phyloP scores from a whole-genome alignment of 2,888 invertebrate genomes.

The Spicauda simplicius region DNA sequence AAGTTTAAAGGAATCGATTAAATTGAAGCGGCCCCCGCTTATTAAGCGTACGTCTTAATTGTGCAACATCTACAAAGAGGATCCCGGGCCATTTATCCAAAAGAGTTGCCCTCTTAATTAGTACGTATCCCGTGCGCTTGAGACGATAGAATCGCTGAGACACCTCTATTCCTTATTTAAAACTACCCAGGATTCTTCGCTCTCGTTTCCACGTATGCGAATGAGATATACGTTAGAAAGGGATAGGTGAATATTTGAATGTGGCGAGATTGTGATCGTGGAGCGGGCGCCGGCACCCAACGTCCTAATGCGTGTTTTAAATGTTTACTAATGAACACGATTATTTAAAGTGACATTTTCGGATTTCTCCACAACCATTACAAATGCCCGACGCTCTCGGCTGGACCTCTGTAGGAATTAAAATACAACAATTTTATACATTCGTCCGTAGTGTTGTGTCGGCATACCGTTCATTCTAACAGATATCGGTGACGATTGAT shows the following conservation, averaged over 20 bases:
- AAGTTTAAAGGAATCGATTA: slow-evolving; percentile 64
- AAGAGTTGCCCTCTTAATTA: slow-evolving; percentile 72
- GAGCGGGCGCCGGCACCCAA: slow-evolving; percentile 78
- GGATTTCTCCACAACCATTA: slow-evolving; percentile 66
- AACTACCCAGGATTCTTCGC: slow-evolving; percentile 40
- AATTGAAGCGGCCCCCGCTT: slow-evolving; percentile 66
- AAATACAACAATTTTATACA: slow-evolving; percentile 51
- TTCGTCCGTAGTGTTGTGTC: slow-evolving; percentile 44
- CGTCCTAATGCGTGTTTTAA: slow-evolving; percentile 81
- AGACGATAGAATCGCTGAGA: slow-evolving; percentile 72
- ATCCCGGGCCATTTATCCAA: slow-evolving; percentile 55
- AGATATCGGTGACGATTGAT: slow-evolving; percentile 47
- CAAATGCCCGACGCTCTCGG: slow-evolving; percentile 53
- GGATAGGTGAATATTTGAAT: slow-evolving; percentile 59
- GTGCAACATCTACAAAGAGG: slow-evolving; percentile 57
- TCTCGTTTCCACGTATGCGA: slow-evolving; percentile 49
- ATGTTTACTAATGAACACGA: slow-evolving; percentile 84
- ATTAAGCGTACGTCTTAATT: slow-evolving; percentile 71
- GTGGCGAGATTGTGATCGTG: slow-evolving; percentile 65
- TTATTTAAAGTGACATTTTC: slow-evolving; percentile 83
- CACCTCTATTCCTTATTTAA: slow-evolving; percentile 72
- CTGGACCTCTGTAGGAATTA: slow-evolving; percentile 51
- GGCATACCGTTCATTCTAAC: slow-evolving; percentile 40
- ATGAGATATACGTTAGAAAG: slow-evolving; percentile 46
- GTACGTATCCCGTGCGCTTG: slow-evolving; percentile 70